phyloP scores from a whole-genome alignment of 1,140 invertebrate genomes.

The Centruroides vittatus region DNA sequence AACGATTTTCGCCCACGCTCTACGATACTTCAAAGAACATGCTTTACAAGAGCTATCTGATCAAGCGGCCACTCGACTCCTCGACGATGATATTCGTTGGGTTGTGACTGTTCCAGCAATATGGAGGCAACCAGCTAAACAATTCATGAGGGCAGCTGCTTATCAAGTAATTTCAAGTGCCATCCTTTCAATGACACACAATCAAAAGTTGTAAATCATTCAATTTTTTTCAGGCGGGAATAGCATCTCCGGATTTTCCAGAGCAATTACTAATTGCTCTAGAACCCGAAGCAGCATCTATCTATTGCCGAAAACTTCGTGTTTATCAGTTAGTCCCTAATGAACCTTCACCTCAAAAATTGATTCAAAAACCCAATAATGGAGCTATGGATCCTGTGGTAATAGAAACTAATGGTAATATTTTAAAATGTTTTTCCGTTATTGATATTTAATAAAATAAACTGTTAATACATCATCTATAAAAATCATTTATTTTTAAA shows the following conservation, averaged over 20 bases:
- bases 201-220: too few species aligned
- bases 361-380: background rate
- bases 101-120: slow-evolving; percentile 47
- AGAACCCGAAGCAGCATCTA: slow-evolving; percentile 46
- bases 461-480: background rate
- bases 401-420: too few species aligned
- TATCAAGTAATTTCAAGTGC: slow-evolving; percentile 32
- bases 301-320: slow-evolving; percentile 39
- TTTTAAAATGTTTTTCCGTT: too few species aligned
- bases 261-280: slow-evolving; percentile 41
- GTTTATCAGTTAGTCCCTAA: slow-evolving; percentile 37
- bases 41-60: slow-evolving; percentile 40
- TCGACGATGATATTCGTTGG: slow-evolving; percentile 40
- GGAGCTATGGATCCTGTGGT: too few species aligned
- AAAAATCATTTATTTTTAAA: slow-evolving; percentile 11
- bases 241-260: slow-evolving; percentile 32
- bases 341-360: slow-evolving; percentile 4
- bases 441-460: too few species aligned
- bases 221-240: slow-evolving; percentile 33
- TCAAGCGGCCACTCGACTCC: slow-evolving; percentile 31
- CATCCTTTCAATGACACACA: too few species aligned
- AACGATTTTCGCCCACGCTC: slow-evolving; percentile 36
- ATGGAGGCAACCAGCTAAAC: slow-evolving; percentile 44
- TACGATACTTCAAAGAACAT: slow-evolving; percentile 40
- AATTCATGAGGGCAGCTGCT: slow-evolving; percentile 44